Evolutionary conservation across 2,888 invertebrate species (phyloP).

Genomic region (Acanthococcus lagerstroemiae): DNA sequence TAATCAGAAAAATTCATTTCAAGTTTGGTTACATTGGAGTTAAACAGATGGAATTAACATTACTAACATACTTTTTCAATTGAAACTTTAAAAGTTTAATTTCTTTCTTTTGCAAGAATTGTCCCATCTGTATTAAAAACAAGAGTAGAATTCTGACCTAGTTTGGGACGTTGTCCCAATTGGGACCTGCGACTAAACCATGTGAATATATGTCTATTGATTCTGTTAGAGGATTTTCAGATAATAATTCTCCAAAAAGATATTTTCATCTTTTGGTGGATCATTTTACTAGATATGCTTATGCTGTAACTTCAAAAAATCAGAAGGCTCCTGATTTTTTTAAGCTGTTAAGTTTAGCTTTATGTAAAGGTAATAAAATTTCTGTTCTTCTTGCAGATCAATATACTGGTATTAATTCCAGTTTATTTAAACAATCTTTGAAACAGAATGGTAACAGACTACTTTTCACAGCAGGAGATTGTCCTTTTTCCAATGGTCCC

Average conservation of each 20-base stretch:
- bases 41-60: not conserved
- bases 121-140: slow-evolving; percentile 37
- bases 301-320: not conserved
- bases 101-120: slow-evolving; percentile 32
- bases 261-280: too few relatives aligned
- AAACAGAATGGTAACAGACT: not conserved
- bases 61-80: not conserved
- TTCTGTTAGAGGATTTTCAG: too few relatives aligned
- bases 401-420: not conserved
- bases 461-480: slow-evolving; percentile 15
- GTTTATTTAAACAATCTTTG: not conserved
- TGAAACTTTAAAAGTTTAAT: slow-evolving; percentile 34
- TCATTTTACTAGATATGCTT: not conserved
- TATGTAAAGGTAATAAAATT: not conserved
- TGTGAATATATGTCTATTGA: too few relatives aligned
- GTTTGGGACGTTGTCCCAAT: slow-evolving; percentile 37
- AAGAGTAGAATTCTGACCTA: slow-evolving; percentile 37
- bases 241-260: too few relatives aligned
- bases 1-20: too few relatives aligned
- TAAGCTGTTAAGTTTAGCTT: not conserved
- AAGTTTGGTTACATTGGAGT: slow-evolving; percentile 10
- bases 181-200: slow-evolving; percentile 38
- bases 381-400: not conserved
- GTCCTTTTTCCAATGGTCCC: slow-evolving; percentile 19
- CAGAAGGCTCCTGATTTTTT: not conserved